Conservation (phyloP, 2,888 invertebrate genomes). For the Polyommatus icarus region DNA sequence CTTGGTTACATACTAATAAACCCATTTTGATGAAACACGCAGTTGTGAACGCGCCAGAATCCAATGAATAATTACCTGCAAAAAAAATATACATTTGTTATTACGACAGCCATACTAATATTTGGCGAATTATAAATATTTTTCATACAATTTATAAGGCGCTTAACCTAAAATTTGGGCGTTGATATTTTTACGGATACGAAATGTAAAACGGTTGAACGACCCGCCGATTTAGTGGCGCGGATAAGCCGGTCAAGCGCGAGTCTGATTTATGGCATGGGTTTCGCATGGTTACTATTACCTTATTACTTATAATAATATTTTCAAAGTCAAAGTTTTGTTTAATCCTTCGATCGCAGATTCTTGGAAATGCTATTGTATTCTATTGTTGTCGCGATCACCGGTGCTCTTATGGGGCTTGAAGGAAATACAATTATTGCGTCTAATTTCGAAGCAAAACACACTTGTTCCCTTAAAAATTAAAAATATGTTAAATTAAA, state of each 20-base stretch:
- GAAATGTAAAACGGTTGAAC: conserved; percentile 54
- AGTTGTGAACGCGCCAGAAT: not conserved
- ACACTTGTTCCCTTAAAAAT: no score
- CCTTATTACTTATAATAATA: not conserved
- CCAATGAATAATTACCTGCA: conserved; percentile 35
- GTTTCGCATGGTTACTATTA: not conserved
- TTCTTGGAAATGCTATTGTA: no score
- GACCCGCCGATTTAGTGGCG: conserved; percentile 63
- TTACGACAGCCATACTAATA: conserved; percentile 23
- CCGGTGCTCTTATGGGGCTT: no score
- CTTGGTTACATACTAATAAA: not conserved
- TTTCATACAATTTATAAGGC: conserved; percentile 32
- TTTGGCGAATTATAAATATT: conserved; percentile 8
- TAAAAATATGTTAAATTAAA: no score
- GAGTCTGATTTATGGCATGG: not conserved
- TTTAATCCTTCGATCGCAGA: no score
- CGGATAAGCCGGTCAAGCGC: conserved; percentile 13
- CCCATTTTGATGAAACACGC: not conserved
- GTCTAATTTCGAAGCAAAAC: not conserved
- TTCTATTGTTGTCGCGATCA: no score
- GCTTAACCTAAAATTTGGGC: conserved; percentile 23
- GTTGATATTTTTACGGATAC: conserved; percentile 35
- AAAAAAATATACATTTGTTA: conserved; percentile 42
- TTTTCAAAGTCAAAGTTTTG: not conserved
- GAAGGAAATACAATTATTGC: not conserved